Conservation (phyloP, 2,888 invertebrate species). For the Enchytraeus crypticus region DNA sequence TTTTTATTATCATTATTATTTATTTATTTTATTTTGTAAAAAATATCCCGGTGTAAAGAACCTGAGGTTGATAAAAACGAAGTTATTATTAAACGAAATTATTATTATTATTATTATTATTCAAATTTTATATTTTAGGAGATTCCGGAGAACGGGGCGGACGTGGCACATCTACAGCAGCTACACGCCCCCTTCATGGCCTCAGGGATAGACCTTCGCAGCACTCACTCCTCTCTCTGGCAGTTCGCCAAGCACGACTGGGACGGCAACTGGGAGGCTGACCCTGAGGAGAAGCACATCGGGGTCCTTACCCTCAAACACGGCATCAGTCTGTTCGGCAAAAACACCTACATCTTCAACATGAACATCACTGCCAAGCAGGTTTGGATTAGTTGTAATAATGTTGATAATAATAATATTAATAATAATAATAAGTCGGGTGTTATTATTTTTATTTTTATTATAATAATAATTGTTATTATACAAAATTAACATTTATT, state of each 20-base stretch:
- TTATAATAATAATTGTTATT: background rate
- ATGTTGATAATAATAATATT: background rate
- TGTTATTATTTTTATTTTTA: background rate
- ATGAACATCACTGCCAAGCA: slow-evolving; percentile 61
- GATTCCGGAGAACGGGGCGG: slow-evolving; percentile 82
- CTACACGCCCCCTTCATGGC: slow-evolving; percentile 62
- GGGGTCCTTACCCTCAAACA: slow-evolving; percentile 61
- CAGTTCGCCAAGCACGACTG: slow-evolving; percentile 56
- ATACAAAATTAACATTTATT: background rate
- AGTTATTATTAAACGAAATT: too few relatives aligned
- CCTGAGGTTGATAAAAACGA: too few relatives aligned
- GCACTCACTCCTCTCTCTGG: slow-evolving; percentile 45
- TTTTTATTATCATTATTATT: too few relatives aligned
- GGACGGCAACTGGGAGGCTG: slow-evolving; percentile 57
- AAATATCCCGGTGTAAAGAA: too few relatives aligned
- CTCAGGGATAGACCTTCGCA: slow-evolving; percentile 50
- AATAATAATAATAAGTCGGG: background rate
- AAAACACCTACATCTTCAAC: slow-evolving; percentile 53
- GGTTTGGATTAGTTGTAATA: slow-evolving; percentile 48
- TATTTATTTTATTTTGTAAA: too few relatives aligned
- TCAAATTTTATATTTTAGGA: slow-evolving; percentile 55
- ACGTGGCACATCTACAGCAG: slow-evolving; percentile 68
- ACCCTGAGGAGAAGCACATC: slow-evolving; percentile 55
- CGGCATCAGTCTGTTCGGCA: slow-evolving; percentile 56
- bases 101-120: background rate